Base-by-base conservation (phyloP, 2,113 vertebrate species). In the Rutilus rutilus region DNA sequence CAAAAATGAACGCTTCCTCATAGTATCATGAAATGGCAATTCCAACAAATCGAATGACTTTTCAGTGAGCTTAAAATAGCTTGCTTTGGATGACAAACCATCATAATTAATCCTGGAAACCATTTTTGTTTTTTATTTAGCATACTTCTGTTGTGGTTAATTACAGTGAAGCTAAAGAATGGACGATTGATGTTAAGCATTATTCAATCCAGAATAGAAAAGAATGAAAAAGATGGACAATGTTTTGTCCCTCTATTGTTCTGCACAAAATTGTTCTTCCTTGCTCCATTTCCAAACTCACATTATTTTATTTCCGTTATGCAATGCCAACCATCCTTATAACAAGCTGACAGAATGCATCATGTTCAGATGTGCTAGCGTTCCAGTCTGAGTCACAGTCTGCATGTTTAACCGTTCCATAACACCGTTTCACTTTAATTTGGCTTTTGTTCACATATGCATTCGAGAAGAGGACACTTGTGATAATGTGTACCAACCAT, bases 311-410 rank as follows among this genome's bases (percentile, higher is more conserved):
- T 25, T 87, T 87, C 52, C 74, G 78, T 93, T 93, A 91, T 86
- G 91, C 90, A 92, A 92, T 83, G 80, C 84, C 60, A 88, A 85
- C 39, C 82, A 87, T 82, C 86, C 86, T 88, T 90, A 91, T 89
- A 93, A 92, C 88, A 89, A 89, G 90, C 89, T 91, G 92, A 90
- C 92, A 90, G 89, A 87, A 88, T 85, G 78, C 88, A 85, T 93
- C 83, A 90, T 36, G 52, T 93, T 91, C 87, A 90, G 91, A 82
- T 52, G 47, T 64, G 36, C 82, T 52, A 79, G 84, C 33, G n/a
- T 84, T 73, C 64, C 80, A 78, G 75, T 80, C 71, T 82, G 90
- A 14, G 62, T 86, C 79, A 87, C 83, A 88, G 89, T 87, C 36
- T 42, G 54, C 59, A 30, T 45, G n/a, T 64, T 45, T 45, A 78